Evolutionary conservation across 2,113 vertebrate genomes (phyloP).

Genomic region (Xiphophorus couchianus): DNA sequence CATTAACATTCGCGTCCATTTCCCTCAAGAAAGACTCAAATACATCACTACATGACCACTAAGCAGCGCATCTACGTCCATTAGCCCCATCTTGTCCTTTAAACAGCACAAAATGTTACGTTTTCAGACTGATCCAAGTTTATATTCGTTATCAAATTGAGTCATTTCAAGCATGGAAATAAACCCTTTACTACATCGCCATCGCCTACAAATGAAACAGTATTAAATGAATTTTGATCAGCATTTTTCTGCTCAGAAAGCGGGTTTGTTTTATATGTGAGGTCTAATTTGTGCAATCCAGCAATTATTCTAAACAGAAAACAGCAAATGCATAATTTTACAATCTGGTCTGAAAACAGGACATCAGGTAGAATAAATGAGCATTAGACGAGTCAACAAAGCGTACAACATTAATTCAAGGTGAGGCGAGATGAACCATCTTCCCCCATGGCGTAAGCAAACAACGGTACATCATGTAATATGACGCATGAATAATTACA

Average conservation of each 20-base stretch:
- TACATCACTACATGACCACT: background rate
- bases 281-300: constrained; percentile 25
- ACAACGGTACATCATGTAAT: constrained; percentile 33
- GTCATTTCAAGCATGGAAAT: constrained; percentile 27
- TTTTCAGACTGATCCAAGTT: constrained; percentile 19
- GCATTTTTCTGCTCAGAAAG: background rate
- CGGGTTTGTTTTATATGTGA: background rate
- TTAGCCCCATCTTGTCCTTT: background rate
- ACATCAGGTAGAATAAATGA: background rate
- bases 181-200: constrained; percentile 29
- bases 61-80: background rate
- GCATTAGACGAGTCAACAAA: constrained; percentile 10
- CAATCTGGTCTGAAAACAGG: background rate
- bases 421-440: constrained; percentile 48
- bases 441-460: constrained; percentile 37
- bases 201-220: background rate
- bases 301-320: background rate
- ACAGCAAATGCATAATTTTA: no score
- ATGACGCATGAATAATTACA: constrained; percentile 61
- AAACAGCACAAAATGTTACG: background rate
- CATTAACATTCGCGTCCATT: constrained; percentile 62
- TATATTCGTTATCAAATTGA: constrained; percentile 35
- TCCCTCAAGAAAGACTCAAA: constrained; percentile 36
- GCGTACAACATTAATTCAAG: constrained; percentile 21
- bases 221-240: background rate